A percentile compares a stretch with the other conserved stretches of the same genome.
phyloP scores from a whole-genome alignment of 1,140 invertebrate genomes.

The Hylyphantes graminicola region DNA sequence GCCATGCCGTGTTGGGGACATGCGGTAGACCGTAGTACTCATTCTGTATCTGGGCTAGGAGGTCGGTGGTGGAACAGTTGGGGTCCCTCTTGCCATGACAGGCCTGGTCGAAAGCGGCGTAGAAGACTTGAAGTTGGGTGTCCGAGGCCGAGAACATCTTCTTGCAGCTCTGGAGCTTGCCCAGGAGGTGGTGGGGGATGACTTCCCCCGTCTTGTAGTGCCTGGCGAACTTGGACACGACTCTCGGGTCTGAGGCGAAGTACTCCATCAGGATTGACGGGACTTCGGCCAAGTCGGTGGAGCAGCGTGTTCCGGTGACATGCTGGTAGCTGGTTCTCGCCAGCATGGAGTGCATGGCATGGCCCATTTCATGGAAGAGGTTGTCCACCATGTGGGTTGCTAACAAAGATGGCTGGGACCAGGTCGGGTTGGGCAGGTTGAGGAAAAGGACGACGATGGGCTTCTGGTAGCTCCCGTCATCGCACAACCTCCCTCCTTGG shows the following conservation, averaged over 20 bases:
- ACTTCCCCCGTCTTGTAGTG: slow-evolving; percentile 91
- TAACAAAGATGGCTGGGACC: slow-evolving; percentile 79
- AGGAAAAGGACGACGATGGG: slow-evolving; percentile 90
- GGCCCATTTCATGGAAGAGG: slow-evolving; percentile 99
- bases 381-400: slow-evolving; percentile 90
- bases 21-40: slow-evolving; percentile 89
- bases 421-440: slow-evolving; percentile 79
- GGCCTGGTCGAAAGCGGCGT: slow-evolving; percentile 88
- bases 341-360: slow-evolving; percentile 99
- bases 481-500: slow-evolving; percentile 84
- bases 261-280: slow-evolving; percentile 99
- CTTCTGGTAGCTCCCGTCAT: slow-evolving; percentile 86
- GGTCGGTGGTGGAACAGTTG: slow-evolving; percentile 74
- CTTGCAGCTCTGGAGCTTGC: slow-evolving; percentile 84
- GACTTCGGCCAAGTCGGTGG: slow-evolving; percentile 98
- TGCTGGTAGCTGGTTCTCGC: slow-evolving; percentile 95
- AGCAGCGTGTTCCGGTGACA: slow-evolving; percentile 95
- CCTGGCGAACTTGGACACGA: slow-evolving; percentile 85
- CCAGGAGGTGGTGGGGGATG: slow-evolving; percentile 81
- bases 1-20: slow-evolving; percentile 92
- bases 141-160: slow-evolving; percentile 89
- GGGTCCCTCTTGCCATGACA: slow-evolving; percentile 77
- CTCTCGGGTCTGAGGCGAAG: slow-evolving; percentile 90
- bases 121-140: slow-evolving; percentile 90
- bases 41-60: slow-evolving; percentile 83